Conservation (phyloP, 2,113 vertebrate genomes). For the Cebidichthys violaceus region DNA sequence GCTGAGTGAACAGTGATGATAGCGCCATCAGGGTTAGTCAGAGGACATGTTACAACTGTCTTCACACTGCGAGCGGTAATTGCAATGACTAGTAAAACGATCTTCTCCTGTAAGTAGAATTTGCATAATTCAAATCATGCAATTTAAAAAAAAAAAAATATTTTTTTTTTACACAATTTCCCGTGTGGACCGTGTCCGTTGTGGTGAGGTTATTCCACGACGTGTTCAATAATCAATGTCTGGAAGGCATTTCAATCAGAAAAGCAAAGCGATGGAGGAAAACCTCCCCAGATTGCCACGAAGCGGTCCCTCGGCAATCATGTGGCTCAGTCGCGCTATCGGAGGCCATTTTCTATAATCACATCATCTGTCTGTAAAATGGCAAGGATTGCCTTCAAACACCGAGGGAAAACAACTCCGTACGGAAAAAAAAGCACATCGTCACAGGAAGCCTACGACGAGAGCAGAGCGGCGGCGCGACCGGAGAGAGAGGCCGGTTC, state of each 20-base stretch:
- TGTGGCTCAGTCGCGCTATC: slow-evolving; percentile 25
- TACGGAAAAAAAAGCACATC: slow-evolving; percentile 20
- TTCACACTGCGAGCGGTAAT: neutral
- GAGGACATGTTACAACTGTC: neutral
- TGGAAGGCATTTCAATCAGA: slow-evolving; percentile 4
- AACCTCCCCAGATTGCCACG: slow-evolving; percentile 19
- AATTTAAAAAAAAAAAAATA: no score
- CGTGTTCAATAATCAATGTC: slow-evolving; percentile 34
- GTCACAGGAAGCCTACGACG: neutral
- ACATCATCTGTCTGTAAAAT: slow-evolving; percentile 55
- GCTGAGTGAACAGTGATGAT: slow-evolving; percentile 18
- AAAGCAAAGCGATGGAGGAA: slow-evolving; percentile 11
- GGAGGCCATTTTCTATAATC: slow-evolving; percentile 52
- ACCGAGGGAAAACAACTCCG: neutral
- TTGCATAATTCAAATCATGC: neutral
- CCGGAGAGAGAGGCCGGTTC: slow-evolving; percentile 4
- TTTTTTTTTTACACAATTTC: neutral
- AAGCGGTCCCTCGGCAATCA: slow-evolving; percentile 24
- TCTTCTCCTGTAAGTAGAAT: neutral
- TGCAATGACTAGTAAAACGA: neutral
- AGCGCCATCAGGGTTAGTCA: neutral
- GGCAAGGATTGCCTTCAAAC: neutral
- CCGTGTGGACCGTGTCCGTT: neutral
- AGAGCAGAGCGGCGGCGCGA: neutral
- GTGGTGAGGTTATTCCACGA: neutral